These are phyloP conservation scores for Chymomyza fuscimana DNA, from an alignment of 2,888 invertebrate species.

Conservation along the genomic window DNA sequence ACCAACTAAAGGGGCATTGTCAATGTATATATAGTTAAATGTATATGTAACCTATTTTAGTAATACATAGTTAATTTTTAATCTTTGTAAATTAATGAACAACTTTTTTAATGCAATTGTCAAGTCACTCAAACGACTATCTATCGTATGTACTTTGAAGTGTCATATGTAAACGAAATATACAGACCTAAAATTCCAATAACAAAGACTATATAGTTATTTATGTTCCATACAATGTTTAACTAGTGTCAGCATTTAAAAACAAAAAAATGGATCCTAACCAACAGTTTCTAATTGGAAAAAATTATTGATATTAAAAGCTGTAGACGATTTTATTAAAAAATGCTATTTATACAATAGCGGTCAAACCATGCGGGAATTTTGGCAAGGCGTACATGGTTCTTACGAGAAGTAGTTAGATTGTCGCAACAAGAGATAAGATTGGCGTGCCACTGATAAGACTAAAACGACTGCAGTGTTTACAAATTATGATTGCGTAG, in stretches of 20 bases:
- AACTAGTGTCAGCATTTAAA: background rate
- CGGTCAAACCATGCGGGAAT: too few species aligned
- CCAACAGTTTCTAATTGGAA: too few species aligned
- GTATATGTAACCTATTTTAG: constrained; percentile 43
- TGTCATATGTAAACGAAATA: constrained; percentile 13
- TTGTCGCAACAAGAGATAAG: background rate
- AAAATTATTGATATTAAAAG: too few species aligned
- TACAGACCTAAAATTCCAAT: background rate
- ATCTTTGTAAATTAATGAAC: constrained; percentile 18
- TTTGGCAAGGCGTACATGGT: too few species aligned
- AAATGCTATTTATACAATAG: too few species aligned
- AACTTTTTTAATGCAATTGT: constrained; percentile 39
- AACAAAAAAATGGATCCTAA: background rate
- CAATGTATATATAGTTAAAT: background rate
- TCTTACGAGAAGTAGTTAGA: background rate
- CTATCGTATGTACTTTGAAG: background rate
- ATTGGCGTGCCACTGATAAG: background rate
- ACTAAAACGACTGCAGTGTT: background rate
- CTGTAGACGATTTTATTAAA: too few species aligned
- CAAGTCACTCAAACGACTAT: constrained; percentile 16
- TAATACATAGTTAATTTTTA: constrained; percentile 25
- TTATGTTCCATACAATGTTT: background rate
- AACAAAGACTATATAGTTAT: constrained; percentile 1
- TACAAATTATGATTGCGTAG: background rate
- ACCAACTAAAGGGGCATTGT: background rate